Conservation (phyloP, 2,888 invertebrate species). For the Cynaeus angustus region DNA sequence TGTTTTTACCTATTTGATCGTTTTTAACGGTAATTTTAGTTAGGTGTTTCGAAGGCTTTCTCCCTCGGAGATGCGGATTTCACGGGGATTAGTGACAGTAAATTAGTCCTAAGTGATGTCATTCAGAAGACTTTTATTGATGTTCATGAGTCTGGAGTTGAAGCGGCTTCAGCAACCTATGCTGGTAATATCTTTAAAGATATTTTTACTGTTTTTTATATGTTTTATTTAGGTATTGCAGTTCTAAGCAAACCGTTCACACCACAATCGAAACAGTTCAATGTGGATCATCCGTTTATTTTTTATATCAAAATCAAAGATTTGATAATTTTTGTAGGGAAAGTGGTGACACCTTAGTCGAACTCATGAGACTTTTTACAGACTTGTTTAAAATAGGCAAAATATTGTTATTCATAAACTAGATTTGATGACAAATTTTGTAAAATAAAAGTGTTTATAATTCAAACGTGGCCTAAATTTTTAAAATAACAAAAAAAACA, state of each 20-base stretch:
- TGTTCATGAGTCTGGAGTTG: slow-evolving; percentile 37
- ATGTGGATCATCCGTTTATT: slow-evolving; percentile 50
- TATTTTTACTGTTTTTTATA: background rate
- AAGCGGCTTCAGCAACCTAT: slow-evolving; percentile 63
- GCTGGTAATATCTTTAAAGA: slow-evolving; percentile 48
- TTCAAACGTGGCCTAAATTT: no score
- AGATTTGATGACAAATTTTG: no score
- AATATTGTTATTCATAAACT: no score
- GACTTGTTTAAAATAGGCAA: no score
- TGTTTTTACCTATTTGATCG: no score
- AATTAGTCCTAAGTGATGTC: background rate
- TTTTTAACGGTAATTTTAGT: no score
- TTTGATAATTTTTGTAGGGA: slow-evolving; percentile 17
- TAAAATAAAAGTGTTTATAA: no score
- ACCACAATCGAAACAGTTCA: slow-evolving; percentile 1
- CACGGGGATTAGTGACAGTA: slow-evolving; percentile 28
- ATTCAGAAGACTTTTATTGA: slow-evolving; percentile 25
- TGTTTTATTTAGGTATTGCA: background rate
- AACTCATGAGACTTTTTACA: no score
- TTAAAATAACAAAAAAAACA: no score
- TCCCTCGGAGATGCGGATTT: slow-evolving; percentile 13
- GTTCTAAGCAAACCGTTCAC: no score
- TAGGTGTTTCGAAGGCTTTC: background rate
- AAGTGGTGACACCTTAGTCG: slow-evolving; percentile 1
- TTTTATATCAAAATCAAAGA: slow-evolving; percentile 36